Percentiles rank a stretch among this genome's conserved stretches.
phyloP scores from a whole-genome alignment of 2,797 vertebrate species.

The Kryptolebias ocellatus region DNA sequence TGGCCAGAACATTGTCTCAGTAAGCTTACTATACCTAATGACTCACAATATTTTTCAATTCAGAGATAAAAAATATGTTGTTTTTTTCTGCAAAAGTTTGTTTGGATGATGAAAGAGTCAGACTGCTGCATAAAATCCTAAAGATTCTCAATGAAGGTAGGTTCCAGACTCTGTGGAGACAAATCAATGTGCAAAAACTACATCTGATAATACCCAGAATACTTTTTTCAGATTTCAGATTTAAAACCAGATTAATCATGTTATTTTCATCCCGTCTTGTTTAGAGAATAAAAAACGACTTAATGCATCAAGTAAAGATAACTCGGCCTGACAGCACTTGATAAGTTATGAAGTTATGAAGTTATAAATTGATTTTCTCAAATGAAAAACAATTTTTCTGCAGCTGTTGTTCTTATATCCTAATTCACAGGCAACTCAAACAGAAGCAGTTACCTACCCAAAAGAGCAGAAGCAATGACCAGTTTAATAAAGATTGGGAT shows the following conservation, averaged over 20 bases:
- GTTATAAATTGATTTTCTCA: not conserved
- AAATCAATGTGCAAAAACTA: not conserved
- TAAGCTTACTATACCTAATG: too few species aligned
- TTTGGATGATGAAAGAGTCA: not conserved
- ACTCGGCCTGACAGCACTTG: not conserved
- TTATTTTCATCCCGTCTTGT: not conserved
- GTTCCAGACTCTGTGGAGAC: not conserved
- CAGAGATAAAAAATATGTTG: too few species aligned
- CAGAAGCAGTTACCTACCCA: slow-evolving; percentile 49
- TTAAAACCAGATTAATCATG: not conserved
- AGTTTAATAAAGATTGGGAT: slow-evolving; percentile 52
- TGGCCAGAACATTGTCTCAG: too few species aligned
- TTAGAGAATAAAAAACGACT: not conserved
- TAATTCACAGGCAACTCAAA: not conserved
- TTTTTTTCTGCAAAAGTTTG: not conserved
- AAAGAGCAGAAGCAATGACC: slow-evolving; percentile 59
- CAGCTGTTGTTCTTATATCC: not conserved
- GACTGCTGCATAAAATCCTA: not conserved
- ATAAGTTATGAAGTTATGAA: not conserved
- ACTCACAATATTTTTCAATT: too few species aligned
- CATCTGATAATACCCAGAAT: not conserved
- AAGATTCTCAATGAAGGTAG: not conserved
- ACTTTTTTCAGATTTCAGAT: slow-evolving; percentile 1
- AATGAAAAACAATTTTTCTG: not conserved
- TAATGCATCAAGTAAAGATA: too few species aligned